Conservation (phyloP, 2,888 invertebrate species). For the Ormyrus rosae region DNA sequence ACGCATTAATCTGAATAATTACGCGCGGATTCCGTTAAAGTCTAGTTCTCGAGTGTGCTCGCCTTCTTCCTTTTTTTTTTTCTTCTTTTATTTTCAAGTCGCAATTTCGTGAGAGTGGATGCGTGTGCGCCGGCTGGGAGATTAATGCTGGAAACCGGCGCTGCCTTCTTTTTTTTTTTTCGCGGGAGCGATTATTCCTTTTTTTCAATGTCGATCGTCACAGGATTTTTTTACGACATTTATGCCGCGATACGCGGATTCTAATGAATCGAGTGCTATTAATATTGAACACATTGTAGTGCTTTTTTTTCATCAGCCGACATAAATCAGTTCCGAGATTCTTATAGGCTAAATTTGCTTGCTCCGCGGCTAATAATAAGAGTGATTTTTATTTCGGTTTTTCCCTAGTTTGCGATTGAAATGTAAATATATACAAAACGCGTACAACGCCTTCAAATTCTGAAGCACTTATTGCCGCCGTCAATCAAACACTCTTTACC, state of each 20-base stretch:
- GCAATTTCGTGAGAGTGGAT: constrained; percentile 9
- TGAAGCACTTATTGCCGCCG: too few species aligned
- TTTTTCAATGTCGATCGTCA: constrained; percentile 6
- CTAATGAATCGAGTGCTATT: neutral
- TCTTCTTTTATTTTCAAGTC: neutral
- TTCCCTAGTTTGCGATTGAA: too few species aligned
- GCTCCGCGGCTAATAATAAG: too few species aligned
- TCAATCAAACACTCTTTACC: too few species aligned
- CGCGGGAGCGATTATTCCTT: neutral
- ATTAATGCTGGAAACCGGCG: constrained; percentile 4
- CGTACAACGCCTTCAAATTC: too few species aligned
- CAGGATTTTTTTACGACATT: constrained; percentile 1
- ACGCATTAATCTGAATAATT: constrained; percentile 46
- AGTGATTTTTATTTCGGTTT: too few species aligned
- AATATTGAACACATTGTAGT: constrained; percentile 6
- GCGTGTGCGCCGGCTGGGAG: neutral
- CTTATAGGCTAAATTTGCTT: too few species aligned
- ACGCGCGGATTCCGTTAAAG: constrained; percentile 17
- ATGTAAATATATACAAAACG: too few species aligned
- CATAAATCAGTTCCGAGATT: too few species aligned
- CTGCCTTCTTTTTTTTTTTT: neutral
- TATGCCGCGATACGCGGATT: neutral
- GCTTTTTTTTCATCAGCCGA: neutral
- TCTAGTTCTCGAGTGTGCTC: too few species aligned
- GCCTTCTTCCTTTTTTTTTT: too few species aligned